phyloP scores from a whole-genome alignment of 92 coral and sea anemone genomes.

The Phenganax marumi region DNA sequence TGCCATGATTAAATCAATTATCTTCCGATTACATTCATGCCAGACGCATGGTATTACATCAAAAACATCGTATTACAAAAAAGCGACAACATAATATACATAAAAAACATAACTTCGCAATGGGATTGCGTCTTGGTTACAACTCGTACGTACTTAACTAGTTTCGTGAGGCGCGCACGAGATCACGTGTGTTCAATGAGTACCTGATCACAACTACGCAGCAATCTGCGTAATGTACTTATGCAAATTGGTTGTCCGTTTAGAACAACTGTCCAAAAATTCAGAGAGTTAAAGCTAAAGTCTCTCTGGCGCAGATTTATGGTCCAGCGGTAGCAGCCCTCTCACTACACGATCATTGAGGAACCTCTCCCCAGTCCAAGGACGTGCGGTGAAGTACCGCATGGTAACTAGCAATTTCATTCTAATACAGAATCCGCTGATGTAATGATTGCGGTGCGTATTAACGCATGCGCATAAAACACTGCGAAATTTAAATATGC shows the following conservation, averaged over 20 bases:
- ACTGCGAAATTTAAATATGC: too few species aligned
- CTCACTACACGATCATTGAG: slow-evolving; percentile 45
- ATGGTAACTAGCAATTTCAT: background rate
- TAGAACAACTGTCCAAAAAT: slow-evolving; percentile 45
- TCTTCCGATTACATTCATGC: too few species aligned
- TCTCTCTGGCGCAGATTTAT: slow-evolving; percentile 19
- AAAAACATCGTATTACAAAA: too few species aligned
- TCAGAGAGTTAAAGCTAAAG: slow-evolving; percentile 46
- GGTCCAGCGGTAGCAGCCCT: slow-evolving; percentile 52
- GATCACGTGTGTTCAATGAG: too few species aligned
- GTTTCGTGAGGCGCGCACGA: too few species aligned
- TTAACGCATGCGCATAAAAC: background rate
- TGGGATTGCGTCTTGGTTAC: too few species aligned
- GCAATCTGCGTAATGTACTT: background rate
- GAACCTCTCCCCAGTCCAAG: slow-evolving; percentile 46
- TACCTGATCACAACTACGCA: too few species aligned
- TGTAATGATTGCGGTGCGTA: background rate
- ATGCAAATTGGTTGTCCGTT: slow-evolving; percentile 24
- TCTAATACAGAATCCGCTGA: background rate
- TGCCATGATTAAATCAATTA: too few species aligned
- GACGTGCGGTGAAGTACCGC: slow-evolving; percentile 46
- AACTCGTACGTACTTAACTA: too few species aligned
- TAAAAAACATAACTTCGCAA: too few species aligned
- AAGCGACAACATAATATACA: too few species aligned
- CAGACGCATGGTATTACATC: too few species aligned